A percentile compares a stretch with the other conserved stretches of the same genome.
Evolutionary conservation across 2,797 vertebrate genomes (phyloP).

Genomic region (Hyperoplus lanceolatus): DNA sequence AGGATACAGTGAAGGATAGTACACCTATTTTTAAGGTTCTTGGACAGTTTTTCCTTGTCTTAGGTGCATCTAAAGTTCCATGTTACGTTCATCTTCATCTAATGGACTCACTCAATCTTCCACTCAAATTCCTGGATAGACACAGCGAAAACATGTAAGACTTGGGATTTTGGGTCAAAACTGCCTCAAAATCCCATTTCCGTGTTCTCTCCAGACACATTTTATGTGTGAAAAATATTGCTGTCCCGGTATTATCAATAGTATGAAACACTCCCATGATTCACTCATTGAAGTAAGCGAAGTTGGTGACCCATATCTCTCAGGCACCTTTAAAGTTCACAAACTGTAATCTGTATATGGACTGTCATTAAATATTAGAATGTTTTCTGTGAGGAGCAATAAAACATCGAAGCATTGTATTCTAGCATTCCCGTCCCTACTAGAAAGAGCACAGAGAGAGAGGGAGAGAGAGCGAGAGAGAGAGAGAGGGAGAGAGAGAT

Average conservation of each 20-base stretch:
- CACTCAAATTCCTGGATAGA: conserved; percentile 24
- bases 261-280: neutral
- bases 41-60: conserved; percentile 28
- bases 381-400: neutral
- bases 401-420: too few species aligned
- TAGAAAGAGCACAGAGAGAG: too few species aligned
- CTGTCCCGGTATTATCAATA: conserved; percentile 7
- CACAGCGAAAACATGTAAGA: conserved; percentile 20
- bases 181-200: conserved; percentile 20
- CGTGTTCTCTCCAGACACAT: neutral
- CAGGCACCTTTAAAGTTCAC: neutral
- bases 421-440: too few species aligned
- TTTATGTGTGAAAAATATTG: conserved; percentile 8
- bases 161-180: conserved; percentile 25
- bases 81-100: conserved; percentile 15
- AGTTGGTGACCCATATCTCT: neutral
- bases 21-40: conserved; percentile 1
- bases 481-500: too few species aligned
- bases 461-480: too few species aligned
- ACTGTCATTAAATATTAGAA: neutral
- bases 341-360: neutral
- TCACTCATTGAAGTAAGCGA: conserved; percentile 8
- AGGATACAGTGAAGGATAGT: neutral
- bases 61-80: conserved; percentile 11
- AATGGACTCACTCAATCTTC: conserved; percentile 17